Percentiles rank a stretch among this genome's conserved stretches.
Conservation (phyloP, 37 sponge, comb jelly and placozoan genomes). For the Hormiphora californensis region DNA sequence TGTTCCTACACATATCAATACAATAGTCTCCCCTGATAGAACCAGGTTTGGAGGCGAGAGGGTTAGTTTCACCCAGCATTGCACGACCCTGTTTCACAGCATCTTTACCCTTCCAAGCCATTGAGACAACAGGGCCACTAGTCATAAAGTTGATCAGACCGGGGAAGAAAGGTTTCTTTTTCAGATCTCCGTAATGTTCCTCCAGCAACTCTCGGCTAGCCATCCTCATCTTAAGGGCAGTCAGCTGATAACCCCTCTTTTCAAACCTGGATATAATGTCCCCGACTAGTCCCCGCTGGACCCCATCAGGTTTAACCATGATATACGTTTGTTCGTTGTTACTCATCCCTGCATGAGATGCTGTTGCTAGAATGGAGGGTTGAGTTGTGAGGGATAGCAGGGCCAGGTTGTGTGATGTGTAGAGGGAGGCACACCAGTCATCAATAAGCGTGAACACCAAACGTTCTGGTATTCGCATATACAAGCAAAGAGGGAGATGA, state of each 20-base stretch:
- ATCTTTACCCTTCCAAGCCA: slow-evolving; percentile 56
- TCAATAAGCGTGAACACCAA: too few species aligned
- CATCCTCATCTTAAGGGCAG: slow-evolving; percentile 27
- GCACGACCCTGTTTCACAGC: slow-evolving; percentile 66
- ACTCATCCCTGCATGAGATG: too few species aligned
- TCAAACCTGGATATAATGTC: slow-evolving; percentile 55
- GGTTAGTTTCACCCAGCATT: slow-evolving; percentile 93
- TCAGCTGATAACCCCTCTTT: slow-evolving; percentile 48
- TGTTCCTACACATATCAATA: slow-evolving; percentile 88
- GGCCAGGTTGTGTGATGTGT: too few species aligned
- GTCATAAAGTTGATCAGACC: slow-evolving; percentile 50
- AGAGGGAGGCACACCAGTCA: too few species aligned
- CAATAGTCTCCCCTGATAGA: slow-evolving; percentile 93
- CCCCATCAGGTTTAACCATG: slow-evolving; percentile 57
- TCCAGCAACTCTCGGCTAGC: slow-evolving; percentile 13
- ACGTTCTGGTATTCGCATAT: too few species aligned
- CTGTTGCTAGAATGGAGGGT: too few species aligned
- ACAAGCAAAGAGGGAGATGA: too few species aligned
- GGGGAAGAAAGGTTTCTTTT: slow-evolving; percentile 52
- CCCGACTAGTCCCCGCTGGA: slow-evolving; percentile 50
- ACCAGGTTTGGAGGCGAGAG: slow-evolving; percentile 78
- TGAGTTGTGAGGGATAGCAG: too few species aligned
- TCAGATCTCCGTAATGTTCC: slow-evolving; percentile 51
- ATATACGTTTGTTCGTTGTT: slow-evolving; percentile 31
- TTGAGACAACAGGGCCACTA: slow-evolving; percentile 50